A percentile compares a stretch with the other conserved stretches of the same genome.
These are phyloP conservation scores for Cephalopachus bancanus DNA, from an alignment of 2,797 vertebrate species.

Conservation along the genomic window DNA sequence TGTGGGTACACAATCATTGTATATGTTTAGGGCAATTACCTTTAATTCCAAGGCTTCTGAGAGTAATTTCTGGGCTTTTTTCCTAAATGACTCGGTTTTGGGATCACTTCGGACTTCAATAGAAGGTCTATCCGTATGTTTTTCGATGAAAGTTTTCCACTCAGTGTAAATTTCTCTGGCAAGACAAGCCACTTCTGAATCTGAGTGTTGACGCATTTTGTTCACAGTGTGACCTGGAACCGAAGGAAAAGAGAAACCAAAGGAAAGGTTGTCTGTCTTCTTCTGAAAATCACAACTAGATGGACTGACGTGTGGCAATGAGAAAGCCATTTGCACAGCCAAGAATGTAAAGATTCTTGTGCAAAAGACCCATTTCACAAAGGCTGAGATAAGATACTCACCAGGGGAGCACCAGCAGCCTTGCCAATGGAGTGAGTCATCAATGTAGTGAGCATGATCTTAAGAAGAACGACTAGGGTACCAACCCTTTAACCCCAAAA, in stretches of 20 bases:
- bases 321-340: not conserved
- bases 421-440: not conserved
- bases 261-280: not conserved
- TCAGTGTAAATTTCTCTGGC: conserved; percentile 92
- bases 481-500: conserved; percentile 64
- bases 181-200: conserved; percentile 92
- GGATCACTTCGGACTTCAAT: conserved; percentile 96
- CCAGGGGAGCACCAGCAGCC: not conserved
- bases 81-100: conserved; percentile 93
- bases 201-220: conserved; percentile 92
- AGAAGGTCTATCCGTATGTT: conserved; percentile 93
- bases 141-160: conserved; percentile 94
- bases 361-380: not conserved
- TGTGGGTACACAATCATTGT: not conserved
- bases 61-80: conserved; percentile 93
- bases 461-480: conserved; percentile 20
- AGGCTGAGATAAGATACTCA: conserved; percentile 20
- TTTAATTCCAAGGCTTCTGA: conserved; percentile 93
- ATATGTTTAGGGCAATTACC: conserved; percentile 87
- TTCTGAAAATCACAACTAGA: conserved; percentile 27
- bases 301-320: not conserved
- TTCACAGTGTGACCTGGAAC: conserved; percentile 93
- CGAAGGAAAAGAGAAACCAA: conserved; percentile 33
- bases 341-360: not conserved
- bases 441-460: not conserved